Evolutionary conservation across 2,888 invertebrate genomes (phyloP), one percentile per base, ranked within the genome.

Genomic region (Pollenia labialis): DNA sequence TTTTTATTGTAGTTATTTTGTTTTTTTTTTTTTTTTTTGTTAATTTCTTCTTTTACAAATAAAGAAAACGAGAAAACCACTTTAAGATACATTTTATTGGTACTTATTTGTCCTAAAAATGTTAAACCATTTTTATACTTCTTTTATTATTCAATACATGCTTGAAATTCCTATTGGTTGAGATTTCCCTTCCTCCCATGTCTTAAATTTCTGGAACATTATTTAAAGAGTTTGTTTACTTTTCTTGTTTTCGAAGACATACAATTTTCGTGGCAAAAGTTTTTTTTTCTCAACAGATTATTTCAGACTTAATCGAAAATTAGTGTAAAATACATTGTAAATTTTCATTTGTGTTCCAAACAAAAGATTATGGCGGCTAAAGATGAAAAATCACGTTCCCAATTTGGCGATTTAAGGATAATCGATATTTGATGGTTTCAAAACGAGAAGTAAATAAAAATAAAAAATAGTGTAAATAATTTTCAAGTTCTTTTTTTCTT

Each of bases 371-470:
- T n/a, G 11, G 16, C 42, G 0, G 10, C 42, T 9, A 44, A 9
- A 16, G 42, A 50, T n/a, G 32, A n/a, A 8, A 32, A 50, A 52
- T 32, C 68, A 68, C 32, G 40, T 40, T 18, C 40, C 40, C 32
- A 68, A 62, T 62, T 10, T 44, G 42, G 42, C 44, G 50, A 52
- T 68, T n/a, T 40, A 12, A 50, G 6, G 50, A 46, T 68, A 68
- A 68, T 68, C 68, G 68, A 52, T 32, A 50, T 52, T 68, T 52
- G 68, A 52, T 50, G 68, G n/a, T 40, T n/a, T 4, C 1, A 42
- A 32, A 50, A 40, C 52, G 7, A 62, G 50, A 68, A 68, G 40
- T 40, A 32, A 68, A 68, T 40, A 68, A 68, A 10, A 11, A 50
- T 16, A 32, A 0, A n/a, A 10, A 32, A 68, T 4, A 40, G 9